phyloP scores from a whole-genome alignment of 2,888 invertebrate species.

The Xestobium rufovillosum region DNA sequence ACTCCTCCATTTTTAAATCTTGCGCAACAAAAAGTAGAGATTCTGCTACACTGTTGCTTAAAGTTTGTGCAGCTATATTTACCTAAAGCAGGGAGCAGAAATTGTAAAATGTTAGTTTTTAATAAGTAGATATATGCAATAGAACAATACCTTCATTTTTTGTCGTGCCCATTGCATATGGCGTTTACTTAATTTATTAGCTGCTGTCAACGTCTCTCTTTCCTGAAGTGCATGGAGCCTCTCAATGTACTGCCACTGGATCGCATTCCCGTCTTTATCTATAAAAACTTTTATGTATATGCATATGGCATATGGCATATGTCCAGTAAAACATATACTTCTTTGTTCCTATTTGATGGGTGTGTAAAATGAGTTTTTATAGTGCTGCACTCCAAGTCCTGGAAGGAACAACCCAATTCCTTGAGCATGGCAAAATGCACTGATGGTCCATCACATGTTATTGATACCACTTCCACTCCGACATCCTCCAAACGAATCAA shows the following conservation, averaged over 20 bases:
- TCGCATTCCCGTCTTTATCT: slow-evolving; percentile 9
- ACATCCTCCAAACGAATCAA: slow-evolving; percentile 17
- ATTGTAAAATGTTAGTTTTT: background rate
- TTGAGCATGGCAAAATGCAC: slow-evolving; percentile 16
- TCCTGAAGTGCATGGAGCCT: slow-evolving; percentile 16
- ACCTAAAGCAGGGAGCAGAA: too few species aligned
- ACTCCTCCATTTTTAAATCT: too few species aligned
- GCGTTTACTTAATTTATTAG: slow-evolving; percentile 15
- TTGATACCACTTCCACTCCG: slow-evolving; percentile 16
- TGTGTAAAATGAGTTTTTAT: too few species aligned
- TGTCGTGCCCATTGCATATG: slow-evolving; percentile 20
- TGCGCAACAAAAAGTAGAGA: too few species aligned
- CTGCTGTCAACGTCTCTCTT: slow-evolving; percentile 10
- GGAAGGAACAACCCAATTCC: slow-evolving; percentile 12
- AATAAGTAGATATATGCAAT: too few species aligned
- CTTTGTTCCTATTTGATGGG: slow-evolving; percentile 7
- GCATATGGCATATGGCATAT: slow-evolving; percentile 15
- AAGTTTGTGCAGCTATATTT: slow-evolving; percentile 19
- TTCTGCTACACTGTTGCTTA: slow-evolving; percentile 19
- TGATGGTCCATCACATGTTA: slow-evolving; percentile 24
- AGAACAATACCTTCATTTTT: slow-evolving; percentile 20
- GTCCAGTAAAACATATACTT: slow-evolving; percentile 12
- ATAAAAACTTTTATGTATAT: background rate
- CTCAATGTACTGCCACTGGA: slow-evolving; percentile 10
- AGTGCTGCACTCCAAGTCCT: too few species aligned